A percentile compares a stretch with the other conserved stretches of the same genome.
Conservation (phyloP, 2,888 invertebrate species). For the Strigamia maritima region DNA sequence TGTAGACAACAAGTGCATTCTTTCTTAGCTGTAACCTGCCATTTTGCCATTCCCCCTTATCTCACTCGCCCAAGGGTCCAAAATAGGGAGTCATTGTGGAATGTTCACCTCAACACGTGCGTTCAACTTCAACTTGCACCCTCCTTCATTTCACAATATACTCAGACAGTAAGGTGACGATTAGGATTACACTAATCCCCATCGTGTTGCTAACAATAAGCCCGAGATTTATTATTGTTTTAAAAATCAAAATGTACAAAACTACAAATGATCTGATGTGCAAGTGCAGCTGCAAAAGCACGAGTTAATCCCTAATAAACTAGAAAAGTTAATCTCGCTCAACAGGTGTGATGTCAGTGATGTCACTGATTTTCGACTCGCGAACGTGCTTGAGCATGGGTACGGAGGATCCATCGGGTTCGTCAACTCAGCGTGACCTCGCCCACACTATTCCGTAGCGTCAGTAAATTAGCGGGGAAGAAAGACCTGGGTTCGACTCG, state of each 20-base stretch:
- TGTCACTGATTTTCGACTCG: not conserved
- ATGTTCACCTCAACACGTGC: slow-evolving; percentile 16
- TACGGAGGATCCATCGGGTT: not conserved
- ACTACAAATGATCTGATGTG: not conserved
- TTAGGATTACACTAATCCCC: slow-evolving; percentile 3
- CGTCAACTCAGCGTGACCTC: slow-evolving; percentile 7
- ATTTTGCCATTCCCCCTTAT: slow-evolving; percentile 16
- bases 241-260: no score
- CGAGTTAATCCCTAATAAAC: not conserved
- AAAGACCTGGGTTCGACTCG: slow-evolving; percentile 5
- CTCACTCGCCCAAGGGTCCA: not conserved
- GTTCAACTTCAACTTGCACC: not conserved
- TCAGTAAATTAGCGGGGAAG: slow-evolving; percentile 1
- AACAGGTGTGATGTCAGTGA: not conserved
- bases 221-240: not conserved
- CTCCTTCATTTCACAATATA: not conserved
- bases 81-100: slow-evolving; percentile 15
- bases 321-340: not conserved
- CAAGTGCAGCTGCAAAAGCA: slow-evolving; percentile 6
- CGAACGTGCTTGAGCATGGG: not conserved
- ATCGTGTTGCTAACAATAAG: not conserved
- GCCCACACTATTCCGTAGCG: not conserved
- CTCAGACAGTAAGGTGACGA: slow-evolving; percentile 16
- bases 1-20: slow-evolving; percentile 10
- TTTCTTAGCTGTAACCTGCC: not conserved